phyloP scores from a whole-genome alignment of 2,888 invertebrate species.

The Ctena decussata region DNA sequence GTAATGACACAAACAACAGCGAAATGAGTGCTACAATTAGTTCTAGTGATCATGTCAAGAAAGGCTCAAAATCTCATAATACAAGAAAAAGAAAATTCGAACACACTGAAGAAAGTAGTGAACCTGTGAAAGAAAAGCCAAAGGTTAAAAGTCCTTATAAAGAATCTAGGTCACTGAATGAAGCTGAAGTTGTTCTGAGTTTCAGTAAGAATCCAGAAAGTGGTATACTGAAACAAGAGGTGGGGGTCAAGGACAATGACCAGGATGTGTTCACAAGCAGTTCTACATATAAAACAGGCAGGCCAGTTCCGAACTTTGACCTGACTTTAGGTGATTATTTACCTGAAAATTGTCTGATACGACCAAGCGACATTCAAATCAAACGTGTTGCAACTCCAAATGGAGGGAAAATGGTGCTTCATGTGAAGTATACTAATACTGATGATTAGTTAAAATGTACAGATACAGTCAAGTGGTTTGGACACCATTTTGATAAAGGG shows the following conservation, averaged over 20 bases:
- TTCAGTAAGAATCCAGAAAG: neutral
- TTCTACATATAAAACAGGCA: constrained; percentile 21
- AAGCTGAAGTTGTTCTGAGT: neutral
- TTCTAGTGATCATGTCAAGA: neutral
- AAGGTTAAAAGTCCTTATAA: neutral
- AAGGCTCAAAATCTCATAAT: neutral
- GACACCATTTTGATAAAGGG: too few relatives aligned
- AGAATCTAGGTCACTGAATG: neutral
- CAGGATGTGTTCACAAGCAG: constrained; percentile 30
- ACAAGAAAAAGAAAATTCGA: neutral
- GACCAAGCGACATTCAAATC: constrained; percentile 36
- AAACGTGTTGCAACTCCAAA: constrained; percentile 42
- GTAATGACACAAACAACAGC: neutral
- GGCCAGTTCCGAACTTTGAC: constrained; percentile 41
- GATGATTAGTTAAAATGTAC: too few relatives aligned
- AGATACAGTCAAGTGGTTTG: too few relatives aligned
- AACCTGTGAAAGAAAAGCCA: neutral
- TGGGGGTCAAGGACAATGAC: constrained; percentile 28
- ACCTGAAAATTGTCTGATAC: constrained; percentile 43
- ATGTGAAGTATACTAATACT: constrained; percentile 23
- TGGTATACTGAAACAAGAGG: constrained; percentile 30
- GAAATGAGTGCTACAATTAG: neutral
- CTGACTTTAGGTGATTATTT: constrained; percentile 50
- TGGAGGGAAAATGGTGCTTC: constrained; percentile 47
- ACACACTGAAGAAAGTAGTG: neutral